Evolutionary conservation across 2,888 invertebrate genomes (phyloP).

Genomic region (Archips crataeganus): DNA sequence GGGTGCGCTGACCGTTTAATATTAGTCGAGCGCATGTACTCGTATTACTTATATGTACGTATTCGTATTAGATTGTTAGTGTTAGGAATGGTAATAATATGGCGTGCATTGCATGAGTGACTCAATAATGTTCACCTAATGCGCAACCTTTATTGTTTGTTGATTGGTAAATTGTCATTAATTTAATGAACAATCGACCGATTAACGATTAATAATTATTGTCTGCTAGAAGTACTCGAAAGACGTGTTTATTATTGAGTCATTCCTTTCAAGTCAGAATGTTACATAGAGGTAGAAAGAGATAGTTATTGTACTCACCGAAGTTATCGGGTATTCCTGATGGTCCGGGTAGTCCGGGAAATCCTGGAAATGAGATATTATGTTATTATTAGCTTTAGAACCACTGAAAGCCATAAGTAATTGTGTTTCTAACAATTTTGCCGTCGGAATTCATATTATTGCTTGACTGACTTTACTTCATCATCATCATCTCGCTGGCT

Average conservation of each 20-base stretch:
- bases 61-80: constrained; percentile 76
- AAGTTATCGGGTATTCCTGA: constrained; percentile 95
- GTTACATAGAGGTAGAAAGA: constrained; percentile 49
- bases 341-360: constrained; percentile 91
- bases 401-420: too few species aligned
- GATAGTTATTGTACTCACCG: constrained; percentile 86
- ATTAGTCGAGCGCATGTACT: constrained; percentile 57
- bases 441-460: too few species aligned
- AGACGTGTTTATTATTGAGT: constrained; percentile 59
- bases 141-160: constrained; percentile 59
- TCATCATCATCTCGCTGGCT: too few species aligned
- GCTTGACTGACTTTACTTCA: too few species aligned
- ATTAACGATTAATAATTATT: constrained; percentile 59
- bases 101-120: constrained; percentile 59
- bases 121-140: constrained; percentile 78
- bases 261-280: constrained; percentile 56
- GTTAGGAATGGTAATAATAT: constrained; percentile 57
- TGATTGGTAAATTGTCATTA: constrained; percentile 54
- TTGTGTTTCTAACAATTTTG: too few species aligned
- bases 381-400: constrained; percentile 3
- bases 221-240: constrained; percentile 42
- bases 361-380: constrained; percentile 85
- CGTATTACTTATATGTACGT: constrained; percentile 51
- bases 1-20: constrained; percentile 47
- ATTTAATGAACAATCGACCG: constrained; percentile 57